A percentile compares a stretch with the other conserved stretches of the same genome.
Evolutionary conservation across 2,888 invertebrate species (phyloP).

Genomic region (Nebria brevicollis): DNA sequence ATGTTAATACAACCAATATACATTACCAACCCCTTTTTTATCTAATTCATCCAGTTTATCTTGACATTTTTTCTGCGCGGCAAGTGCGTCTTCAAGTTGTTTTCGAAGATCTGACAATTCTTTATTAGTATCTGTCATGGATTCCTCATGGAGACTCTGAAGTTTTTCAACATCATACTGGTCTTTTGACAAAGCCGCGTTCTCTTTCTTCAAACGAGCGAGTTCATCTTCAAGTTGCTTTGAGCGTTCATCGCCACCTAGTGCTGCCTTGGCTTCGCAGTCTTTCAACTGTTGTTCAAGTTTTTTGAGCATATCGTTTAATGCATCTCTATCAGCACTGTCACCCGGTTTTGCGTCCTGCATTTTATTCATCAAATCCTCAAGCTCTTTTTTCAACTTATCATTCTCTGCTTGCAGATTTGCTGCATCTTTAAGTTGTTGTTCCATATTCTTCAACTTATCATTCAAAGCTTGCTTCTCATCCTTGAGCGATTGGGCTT

Average conservation of each 20-base stretch:
- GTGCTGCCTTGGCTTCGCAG: slow-evolving; percentile 27
- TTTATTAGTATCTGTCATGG: slow-evolving; percentile 33
- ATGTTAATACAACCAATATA: not conserved
- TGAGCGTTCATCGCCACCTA: not conserved
- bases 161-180: slow-evolving; percentile 25
- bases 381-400: slow-evolving; percentile 44
- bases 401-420: slow-evolving; percentile 23
- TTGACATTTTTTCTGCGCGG: slow-evolving; percentile 23
- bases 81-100: slow-evolving; percentile 14
- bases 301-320: slow-evolving; percentile 54
- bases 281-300: slow-evolving; percentile 52
- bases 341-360: not conserved
- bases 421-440: slow-evolving; percentile 38
- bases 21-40: not conserved
- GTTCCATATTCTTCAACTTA: slow-evolving; percentile 6
- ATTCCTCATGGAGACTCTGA: slow-evolving; percentile 36
- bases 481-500: slow-evolving; percentile 19
- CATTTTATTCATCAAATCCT: slow-evolving; percentile 50
- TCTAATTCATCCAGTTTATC: slow-evolving; percentile 49
- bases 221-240: not conserved
- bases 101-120: slow-evolving; percentile 46
- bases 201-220: slow-evolving; percentile 33
- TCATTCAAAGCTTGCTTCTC: not conserved
- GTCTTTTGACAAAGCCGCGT: not conserved
- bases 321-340: slow-evolving; percentile 52